phyloP scores from a whole-genome alignment of 2,113 vertebrate genomes.

The Nibea albiflora region DNA sequence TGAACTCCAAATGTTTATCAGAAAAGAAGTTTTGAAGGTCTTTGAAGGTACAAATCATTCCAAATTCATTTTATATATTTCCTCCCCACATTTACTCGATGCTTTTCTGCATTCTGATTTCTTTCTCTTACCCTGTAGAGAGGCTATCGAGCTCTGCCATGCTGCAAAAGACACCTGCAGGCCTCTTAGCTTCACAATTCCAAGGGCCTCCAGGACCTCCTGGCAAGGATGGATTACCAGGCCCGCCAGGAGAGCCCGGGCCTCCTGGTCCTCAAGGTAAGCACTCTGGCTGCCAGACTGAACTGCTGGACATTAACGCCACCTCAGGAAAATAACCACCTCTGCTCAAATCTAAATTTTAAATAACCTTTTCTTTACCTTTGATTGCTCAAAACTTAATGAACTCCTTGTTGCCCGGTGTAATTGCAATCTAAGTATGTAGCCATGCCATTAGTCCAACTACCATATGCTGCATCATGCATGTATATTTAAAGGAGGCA shows the following conservation, averaged over 20 bases:
- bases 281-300: slow-evolving; percentile 57
- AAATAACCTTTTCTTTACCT: slow-evolving; percentile 45
- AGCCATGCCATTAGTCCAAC: background rate
- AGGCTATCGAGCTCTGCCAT: slow-evolving; percentile 85
- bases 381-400: slow-evolving; percentile 19
- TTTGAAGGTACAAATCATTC: slow-evolving; percentile 89
- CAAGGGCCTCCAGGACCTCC: slow-evolving; percentile 91
- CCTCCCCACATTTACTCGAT: background rate
- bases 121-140: slow-evolving; percentile 63
- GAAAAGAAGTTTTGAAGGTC: slow-evolving; percentile 90
- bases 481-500: slow-evolving; percentile 11
- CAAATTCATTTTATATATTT: background rate
- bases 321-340: slow-evolving; percentile 29
- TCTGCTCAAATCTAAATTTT: slow-evolving; percentile 21
- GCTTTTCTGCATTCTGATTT: background rate
- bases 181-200: slow-evolving; percentile 90
- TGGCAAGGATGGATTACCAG: slow-evolving; percentile 92
- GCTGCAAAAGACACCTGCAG: slow-evolving; percentile 90
- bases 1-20: slow-evolving; percentile 93
- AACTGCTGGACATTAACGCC: slow-evolving; percentile 30
- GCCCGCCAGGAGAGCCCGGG: slow-evolving; percentile 90
- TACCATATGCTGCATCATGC: background rate
- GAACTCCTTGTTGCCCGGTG: slow-evolving; percentile 31
- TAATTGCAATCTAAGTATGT: slow-evolving; percentile 6
- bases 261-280: slow-evolving; percentile 92